These are phyloP conservation scores for Zapornia atra DNA, from an alignment of 2,113 vertebrate genomes.

Conservation along the genomic window DNA sequence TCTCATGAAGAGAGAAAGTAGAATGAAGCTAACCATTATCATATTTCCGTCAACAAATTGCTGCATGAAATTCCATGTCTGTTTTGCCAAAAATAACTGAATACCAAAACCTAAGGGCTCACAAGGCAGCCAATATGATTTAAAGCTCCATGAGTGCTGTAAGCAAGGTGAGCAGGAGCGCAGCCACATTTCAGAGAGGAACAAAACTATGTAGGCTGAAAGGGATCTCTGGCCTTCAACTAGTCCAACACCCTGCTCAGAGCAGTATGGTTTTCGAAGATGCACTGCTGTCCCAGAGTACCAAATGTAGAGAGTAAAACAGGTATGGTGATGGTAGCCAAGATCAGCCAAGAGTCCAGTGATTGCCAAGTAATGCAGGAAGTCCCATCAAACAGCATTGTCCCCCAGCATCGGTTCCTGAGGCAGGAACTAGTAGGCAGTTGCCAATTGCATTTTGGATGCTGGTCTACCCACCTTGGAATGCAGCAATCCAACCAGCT, in stretches of 20 bases:
- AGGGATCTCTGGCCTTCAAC: background rate
- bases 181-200: background rate
- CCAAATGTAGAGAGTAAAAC: fast-evolving
- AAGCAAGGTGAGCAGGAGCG: background rate
- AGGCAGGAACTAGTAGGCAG: background rate
- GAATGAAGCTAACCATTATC: background rate
- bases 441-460: background rate
- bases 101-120: background rate
- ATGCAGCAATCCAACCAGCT: background rate
- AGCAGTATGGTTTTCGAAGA: background rate
- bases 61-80: background rate
- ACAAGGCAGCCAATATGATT: background rate
- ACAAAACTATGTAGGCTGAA: background rate
- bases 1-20: background rate
- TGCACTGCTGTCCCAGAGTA: background rate
- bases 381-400: background rate
- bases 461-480: background rate
- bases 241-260: background rate
- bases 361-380: background rate
- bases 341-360: background rate
- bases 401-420: background rate
- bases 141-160: background rate
- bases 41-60: background rate
- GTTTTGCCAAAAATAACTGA: background rate
- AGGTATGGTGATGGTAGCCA: background rate